Conservation (phyloP, 2,888 invertebrate species). For the Oscheius sp. region DNA sequence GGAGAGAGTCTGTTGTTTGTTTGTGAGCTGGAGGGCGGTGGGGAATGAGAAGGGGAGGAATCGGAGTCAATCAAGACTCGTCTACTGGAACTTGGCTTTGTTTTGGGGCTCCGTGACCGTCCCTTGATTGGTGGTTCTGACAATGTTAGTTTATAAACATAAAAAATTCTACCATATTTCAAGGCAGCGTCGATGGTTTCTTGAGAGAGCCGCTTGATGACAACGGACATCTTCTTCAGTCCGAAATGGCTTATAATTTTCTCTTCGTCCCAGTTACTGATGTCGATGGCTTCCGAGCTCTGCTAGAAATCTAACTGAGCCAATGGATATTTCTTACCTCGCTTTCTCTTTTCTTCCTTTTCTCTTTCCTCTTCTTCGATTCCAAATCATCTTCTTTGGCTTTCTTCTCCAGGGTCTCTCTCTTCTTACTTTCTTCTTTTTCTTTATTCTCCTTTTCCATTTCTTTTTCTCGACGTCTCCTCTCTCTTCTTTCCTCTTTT, state of each 20-base stretch:
- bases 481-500: not conserved
- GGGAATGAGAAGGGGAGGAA: not conserved
- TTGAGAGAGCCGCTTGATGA: not conserved
- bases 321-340: too few species aligned
- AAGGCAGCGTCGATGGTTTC: slow-evolving; percentile 4
- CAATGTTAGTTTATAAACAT: not conserved
- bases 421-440: not conserved
- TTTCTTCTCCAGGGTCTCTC: not conserved
- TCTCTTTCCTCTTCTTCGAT: slow-evolving; percentile 10
- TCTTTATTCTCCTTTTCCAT: not conserved
- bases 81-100: not conserved
- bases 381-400: not conserved
- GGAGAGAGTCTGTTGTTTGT: too few species aligned
- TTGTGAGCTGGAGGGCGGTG: not conserved
- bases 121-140: not conserved
- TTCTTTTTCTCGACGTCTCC: slow-evolving; percentile 2
- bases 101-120: not conserved
- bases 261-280: slow-evolving; percentile 5
- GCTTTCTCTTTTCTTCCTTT: not conserved
- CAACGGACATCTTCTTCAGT: not conserved
- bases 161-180: not conserved
- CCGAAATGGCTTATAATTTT: slow-evolving; percentile 4
- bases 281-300: not conserved
- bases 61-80: not conserved
- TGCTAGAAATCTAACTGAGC: too few species aligned